A percentile compares a stretch with the other conserved stretches of the same genome.
Evolutionary conservation across 2,113 vertebrate species (phyloP).

Genomic region (Engystomops pustulosus): DNA sequence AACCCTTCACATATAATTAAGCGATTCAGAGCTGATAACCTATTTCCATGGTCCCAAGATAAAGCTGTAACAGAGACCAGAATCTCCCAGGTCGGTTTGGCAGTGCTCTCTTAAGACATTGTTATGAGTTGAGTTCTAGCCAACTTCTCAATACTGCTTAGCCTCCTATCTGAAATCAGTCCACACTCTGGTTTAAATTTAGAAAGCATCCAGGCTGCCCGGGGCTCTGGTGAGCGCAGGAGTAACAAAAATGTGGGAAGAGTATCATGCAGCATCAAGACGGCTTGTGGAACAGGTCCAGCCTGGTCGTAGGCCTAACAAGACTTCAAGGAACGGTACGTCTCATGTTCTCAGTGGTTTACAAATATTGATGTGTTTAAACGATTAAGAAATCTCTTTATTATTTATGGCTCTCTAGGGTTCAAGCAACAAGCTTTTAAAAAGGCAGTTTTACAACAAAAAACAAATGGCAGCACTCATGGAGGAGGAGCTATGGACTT

Average conservation of each 20-base stretch:
- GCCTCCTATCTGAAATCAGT: conserved; percentile 21
- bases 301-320: no score
- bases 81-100: conserved; percentile 24
- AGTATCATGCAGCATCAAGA: not conserved
- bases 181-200: conserved; percentile 39
- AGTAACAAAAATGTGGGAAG: not conserved
- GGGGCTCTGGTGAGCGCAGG: not conserved
- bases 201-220: conserved; percentile 7
- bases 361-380: not conserved
- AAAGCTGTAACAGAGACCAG: not conserved
- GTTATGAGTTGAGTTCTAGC: not conserved
- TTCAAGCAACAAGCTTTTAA: not conserved
- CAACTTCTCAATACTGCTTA: conserved; percentile 27
- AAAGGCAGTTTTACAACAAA: not conserved
- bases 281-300: not conserved
- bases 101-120: not conserved
- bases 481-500: no score
- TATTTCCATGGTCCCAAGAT: not conserved
- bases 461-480: not conserved
- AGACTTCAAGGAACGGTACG: not conserved
- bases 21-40: not conserved
- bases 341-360: not conserved
- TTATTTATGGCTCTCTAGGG: not conserved
- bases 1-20: conserved; percentile 2
- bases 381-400: not conserved